Conservation (phyloP, 1,140 invertebrate species). For the Dendrolimus kikuchii region DNA sequence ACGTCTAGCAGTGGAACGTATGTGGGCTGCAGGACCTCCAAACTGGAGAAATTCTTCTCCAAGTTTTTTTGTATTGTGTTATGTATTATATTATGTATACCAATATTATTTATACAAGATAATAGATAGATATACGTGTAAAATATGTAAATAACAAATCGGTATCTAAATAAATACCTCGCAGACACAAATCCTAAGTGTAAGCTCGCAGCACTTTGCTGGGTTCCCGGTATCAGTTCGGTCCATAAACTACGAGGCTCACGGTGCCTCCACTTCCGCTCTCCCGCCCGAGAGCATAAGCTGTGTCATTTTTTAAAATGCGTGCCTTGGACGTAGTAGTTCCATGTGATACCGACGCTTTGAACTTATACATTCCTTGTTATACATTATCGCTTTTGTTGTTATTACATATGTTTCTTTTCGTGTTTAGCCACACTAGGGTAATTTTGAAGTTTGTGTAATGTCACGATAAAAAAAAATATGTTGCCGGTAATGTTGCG, state of each 20-base stretch:
- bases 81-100: too few relatives aligned
- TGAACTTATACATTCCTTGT: slow-evolving; percentile 52
- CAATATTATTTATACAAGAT: too few relatives aligned
- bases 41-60: too few relatives aligned
- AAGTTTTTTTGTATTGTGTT: too few relatives aligned
- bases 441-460: too few relatives aligned
- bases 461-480: too few relatives aligned
- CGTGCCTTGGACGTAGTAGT: slow-evolving; percentile 45
- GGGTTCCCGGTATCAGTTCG: slow-evolving; percentile 60
- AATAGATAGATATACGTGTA: too few relatives aligned
- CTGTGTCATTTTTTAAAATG: slow-evolving; percentile 62
- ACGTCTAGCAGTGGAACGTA: too few relatives aligned
- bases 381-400: slow-evolving; percentile 32
- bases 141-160: too few relatives aligned
- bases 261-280: slow-evolving; percentile 27
- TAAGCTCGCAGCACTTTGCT: slow-evolving; percentile 57
- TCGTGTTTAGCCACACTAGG: not conserved
- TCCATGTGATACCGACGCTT: slow-evolving; percentile 45
- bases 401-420: not conserved
- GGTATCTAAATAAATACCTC: not conserved
- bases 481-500: too few relatives aligned
- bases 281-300: slow-evolving; percentile 44
- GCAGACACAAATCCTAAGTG: slow-evolving; percentile 53
- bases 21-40: too few relatives aligned
- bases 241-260: slow-evolving; percentile 51